Evolutionary conservation across 2,113 vertebrate species (phyloP).

Genomic region (Etia nguti): DNA sequence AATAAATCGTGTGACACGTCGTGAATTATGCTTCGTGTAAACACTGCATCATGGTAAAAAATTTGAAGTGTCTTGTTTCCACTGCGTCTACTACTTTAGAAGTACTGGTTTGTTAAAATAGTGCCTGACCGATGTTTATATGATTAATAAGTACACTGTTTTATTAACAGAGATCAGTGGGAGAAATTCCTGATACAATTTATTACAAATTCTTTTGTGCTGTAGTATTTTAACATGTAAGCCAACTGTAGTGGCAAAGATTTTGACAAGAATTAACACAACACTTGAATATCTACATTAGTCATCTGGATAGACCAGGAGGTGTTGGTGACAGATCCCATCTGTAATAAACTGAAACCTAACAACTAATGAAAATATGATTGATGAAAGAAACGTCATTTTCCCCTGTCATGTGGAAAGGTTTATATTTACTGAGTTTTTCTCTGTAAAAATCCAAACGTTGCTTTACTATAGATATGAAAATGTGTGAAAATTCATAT

Average conservation of each 20-base stretch:
- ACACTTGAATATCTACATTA: background rate
- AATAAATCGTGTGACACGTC: background rate
- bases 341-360: background rate
- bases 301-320: background rate
- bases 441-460: background rate
- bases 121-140: background rate
- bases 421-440: background rate
- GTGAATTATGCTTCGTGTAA: background rate
- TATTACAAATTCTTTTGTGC: background rate
- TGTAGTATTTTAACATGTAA: background rate
- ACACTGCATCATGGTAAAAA: background rate
- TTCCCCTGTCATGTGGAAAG: background rate
- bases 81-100: background rate
- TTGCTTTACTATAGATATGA: background rate
- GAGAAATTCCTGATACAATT: background rate
- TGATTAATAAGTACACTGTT: background rate
- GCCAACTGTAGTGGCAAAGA: background rate
- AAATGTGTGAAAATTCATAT: background rate
- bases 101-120: background rate
- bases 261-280: background rate
- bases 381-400: background rate
- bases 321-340: background rate
- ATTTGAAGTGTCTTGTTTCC: background rate
- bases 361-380: background rate
- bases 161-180: background rate